phyloP scores from a whole-genome alignment of 2,113 vertebrate species.

The Murina feae region DNA sequence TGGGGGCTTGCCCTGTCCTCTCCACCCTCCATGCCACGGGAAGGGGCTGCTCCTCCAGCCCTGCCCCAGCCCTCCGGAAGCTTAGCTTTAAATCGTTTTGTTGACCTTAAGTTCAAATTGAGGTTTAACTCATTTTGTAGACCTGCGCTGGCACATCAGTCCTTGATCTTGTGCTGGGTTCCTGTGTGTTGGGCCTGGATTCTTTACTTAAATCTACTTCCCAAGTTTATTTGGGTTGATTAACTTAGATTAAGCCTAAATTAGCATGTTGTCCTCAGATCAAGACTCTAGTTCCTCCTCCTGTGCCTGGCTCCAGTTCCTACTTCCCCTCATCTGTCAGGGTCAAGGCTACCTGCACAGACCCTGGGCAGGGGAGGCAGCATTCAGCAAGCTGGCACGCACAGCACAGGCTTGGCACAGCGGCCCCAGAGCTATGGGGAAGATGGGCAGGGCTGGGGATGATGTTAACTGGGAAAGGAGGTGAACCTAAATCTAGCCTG shows the following conservation, averaged over 20 bases:
- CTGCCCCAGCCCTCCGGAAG: background rate
- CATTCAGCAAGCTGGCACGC: background rate
- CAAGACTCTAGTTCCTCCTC: background rate
- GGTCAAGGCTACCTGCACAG: background rate
- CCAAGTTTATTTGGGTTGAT: background rate
- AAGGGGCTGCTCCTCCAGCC: background rate
- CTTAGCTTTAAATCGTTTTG: background rate
- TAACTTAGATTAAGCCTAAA: background rate
- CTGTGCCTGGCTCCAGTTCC: background rate
- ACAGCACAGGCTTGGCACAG: too few species aligned
- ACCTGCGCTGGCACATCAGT: rapidly evolving
- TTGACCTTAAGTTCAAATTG: background rate
- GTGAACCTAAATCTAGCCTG: background rate
- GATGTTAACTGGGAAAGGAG: background rate
- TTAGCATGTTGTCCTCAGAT: background rate
- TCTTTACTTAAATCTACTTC: background rate
- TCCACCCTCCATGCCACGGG: background rate
- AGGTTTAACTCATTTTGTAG: background rate
- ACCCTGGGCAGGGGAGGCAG: background rate
- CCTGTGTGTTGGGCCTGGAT: background rate
- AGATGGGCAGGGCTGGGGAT: background rate
- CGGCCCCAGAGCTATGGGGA: background rate
- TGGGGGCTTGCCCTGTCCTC: background rate
- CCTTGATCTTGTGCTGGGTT: background rate
- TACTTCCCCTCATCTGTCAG: background rate